These are phyloP conservation scores for Psittacula derbiana DNA, from an alignment of 2,797 vertebrate species.

Conservation along the genomic window DNA sequence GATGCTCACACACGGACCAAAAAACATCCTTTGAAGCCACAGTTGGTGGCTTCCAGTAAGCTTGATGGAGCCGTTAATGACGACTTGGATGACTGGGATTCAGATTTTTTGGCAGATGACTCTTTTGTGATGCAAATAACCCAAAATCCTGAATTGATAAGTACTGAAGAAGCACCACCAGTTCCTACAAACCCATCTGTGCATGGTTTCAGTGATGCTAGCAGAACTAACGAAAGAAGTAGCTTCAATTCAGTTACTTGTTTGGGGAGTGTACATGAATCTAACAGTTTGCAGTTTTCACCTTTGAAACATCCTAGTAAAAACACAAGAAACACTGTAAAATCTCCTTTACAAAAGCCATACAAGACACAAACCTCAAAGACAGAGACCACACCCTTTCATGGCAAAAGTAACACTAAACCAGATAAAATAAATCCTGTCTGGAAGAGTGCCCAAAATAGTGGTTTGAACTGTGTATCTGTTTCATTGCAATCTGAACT, in stretches of 20 bases:
- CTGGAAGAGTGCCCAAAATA: slow-evolving; percentile 48
- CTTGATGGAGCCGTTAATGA: not conserved
- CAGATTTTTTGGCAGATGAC: slow-evolving; percentile 82
- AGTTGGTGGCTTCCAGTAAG: not conserved
- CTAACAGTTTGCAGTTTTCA: slow-evolving; percentile 14
- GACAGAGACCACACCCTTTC: slow-evolving; percentile 64
- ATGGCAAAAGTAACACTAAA: slow-evolving; percentile 3
- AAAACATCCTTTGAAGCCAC: not conserved
- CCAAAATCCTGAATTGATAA: slow-evolving; percentile 76
- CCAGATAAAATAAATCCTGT: not conserved
- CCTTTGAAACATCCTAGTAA: slow-evolving; percentile 18
- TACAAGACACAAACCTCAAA: slow-evolving; percentile 41
- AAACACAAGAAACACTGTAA: not conserved
- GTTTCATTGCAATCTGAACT: not conserved
- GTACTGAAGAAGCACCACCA: not conserved
- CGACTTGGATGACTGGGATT: slow-evolving; percentile 84
- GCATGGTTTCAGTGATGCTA: not conserved
- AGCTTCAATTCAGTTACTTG: not conserved
- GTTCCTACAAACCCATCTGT: not conserved
- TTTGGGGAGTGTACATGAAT: not conserved
- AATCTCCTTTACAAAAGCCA: not conserved
- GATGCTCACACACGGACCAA: not conserved
- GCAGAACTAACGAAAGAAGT: slow-evolving; percentile 9
- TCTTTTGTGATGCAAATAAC: slow-evolving; percentile 84
- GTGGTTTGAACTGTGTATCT: slow-evolving; percentile 43